phyloP scores from a whole-genome alignment of 1,140 invertebrate genomes.

The Orius laevigatus region DNA sequence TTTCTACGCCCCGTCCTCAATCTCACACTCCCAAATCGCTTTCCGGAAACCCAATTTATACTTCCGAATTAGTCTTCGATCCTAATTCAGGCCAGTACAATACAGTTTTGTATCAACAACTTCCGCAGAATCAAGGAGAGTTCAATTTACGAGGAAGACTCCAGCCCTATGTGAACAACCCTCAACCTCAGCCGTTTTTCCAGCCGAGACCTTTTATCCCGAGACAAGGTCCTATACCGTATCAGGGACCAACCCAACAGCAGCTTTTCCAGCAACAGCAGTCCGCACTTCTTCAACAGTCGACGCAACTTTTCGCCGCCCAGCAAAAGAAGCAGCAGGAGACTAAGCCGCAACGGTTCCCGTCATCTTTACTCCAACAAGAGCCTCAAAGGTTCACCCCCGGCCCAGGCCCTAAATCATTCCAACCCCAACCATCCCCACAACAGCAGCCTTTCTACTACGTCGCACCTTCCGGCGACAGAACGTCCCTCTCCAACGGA shows the following conservation, averaged over 20 bases:
- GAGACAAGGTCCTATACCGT: constrained; percentile 19
- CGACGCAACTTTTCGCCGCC: constrained; percentile 53
- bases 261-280: constrained; percentile 54
- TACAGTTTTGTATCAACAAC: constrained; percentile 55
- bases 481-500: constrained; percentile 26
- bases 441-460: constrained; percentile 38
- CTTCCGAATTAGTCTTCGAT: constrained; percentile 59
- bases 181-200: constrained; percentile 14
- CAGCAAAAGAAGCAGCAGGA: constrained; percentile 35
- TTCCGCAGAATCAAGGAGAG: constrained; percentile 50
- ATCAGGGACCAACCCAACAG: constrained; percentile 31
- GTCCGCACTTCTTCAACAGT: constrained; percentile 46
- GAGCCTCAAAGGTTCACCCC: constrained; percentile 18
- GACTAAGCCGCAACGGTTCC: constrained; percentile 13
- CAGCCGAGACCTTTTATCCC: constrained; percentile 16
- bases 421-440: constrained; percentile 11
- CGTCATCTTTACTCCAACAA: constrained; percentile 17
- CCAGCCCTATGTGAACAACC: constrained; percentile 43
- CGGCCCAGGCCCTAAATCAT: constrained; percentile 7
- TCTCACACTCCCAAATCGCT: constrained; percentile 25
- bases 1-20: constrained; percentile 15
- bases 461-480: constrained; percentile 28
- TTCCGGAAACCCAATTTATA: constrained; percentile 38
- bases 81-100: constrained; percentile 62
- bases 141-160: constrained; percentile 52